phyloP scores from a whole-genome alignment of 2,888 invertebrate species.

The Drosophila siamana region DNA sequence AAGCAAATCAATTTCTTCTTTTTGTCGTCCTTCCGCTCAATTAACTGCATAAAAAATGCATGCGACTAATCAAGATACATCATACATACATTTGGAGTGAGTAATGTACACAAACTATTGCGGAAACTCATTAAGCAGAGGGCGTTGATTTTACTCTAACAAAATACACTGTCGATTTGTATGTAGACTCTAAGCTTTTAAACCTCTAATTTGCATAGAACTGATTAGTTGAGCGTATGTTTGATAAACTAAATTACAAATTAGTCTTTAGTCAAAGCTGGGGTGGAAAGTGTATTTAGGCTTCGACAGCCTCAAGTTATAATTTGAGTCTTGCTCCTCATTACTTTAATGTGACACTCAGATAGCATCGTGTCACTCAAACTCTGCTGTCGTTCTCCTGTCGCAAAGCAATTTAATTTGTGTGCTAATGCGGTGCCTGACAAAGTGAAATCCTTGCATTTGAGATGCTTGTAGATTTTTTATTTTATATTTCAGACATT shows the following conservation, averaged over 20 bases:
- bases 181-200: neutral
- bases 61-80: slow-evolving; percentile 39
- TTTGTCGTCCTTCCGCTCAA: slow-evolving; percentile 57
- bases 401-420: slow-evolving; percentile 44
- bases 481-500: slow-evolving; percentile 14
- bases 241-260: neutral
- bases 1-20: slow-evolving; percentile 41
- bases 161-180: neutral
- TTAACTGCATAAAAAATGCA: slow-evolving; percentile 50
- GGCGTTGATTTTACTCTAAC: neutral
- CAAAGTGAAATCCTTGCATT: slow-evolving; percentile 36
- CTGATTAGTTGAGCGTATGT: neutral
- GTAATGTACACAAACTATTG: slow-evolving; percentile 2
- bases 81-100: neutral
- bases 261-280: neutral
- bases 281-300: slow-evolving; percentile 1
- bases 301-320: neutral
- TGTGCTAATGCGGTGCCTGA: slow-evolving; percentile 49
- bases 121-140: slow-evolving; percentile 5
- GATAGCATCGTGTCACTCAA: neutral
- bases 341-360: slow-evolving; percentile 20
- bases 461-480: slow-evolving; percentile 23
- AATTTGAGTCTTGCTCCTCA: slow-evolving; percentile 1
- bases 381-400: slow-evolving; percentile 3
- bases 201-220: neutral